Evolutionary conservation across 2,888 invertebrate species (phyloP).

Genomic region (Acrobasis consociella): DNA sequence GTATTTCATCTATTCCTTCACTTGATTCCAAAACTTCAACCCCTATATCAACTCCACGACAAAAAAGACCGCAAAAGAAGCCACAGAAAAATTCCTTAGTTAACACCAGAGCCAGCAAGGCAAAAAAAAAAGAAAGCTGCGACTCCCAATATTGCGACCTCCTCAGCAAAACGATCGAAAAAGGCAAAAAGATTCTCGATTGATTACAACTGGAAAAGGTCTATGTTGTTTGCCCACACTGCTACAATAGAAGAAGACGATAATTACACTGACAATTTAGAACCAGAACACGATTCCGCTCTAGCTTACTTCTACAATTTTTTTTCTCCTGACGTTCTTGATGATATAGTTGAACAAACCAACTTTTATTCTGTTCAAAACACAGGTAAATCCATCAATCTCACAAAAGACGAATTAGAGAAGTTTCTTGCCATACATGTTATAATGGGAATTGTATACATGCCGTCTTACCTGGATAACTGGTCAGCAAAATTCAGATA

Average conservation of each 20-base stretch:
- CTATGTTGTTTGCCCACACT: conserved; percentile 6
- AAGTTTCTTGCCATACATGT: conserved; percentile 43
- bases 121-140: not conserved
- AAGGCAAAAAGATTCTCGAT: conserved; percentile 9
- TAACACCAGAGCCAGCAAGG: too few species aligned
- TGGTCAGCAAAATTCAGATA: conserved; percentile 35
- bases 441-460: conserved; percentile 41
- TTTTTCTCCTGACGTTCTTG: conserved; percentile 24
- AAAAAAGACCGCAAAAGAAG: too few species aligned
- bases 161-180: not conserved
- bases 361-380: conserved; percentile 34
- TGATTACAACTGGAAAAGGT: conserved; percentile 6
- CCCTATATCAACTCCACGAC: too few species aligned
- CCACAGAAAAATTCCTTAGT: too few species aligned
- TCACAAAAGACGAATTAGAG: conserved; percentile 34
- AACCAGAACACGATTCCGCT: too few species aligned
- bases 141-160: not conserved
- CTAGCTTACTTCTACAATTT: conserved; percentile 20
- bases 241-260: conserved; percentile 10
- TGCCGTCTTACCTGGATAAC: conserved; percentile 40
- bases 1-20: conserved; percentile 13
- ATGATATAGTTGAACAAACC: conserved; percentile 25
- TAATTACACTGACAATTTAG: not conserved
- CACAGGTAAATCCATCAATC: conserved; percentile 32
- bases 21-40: too few species aligned